Percentiles rank a stretch among this genome's conserved stretches.
phyloP scores from a whole-genome alignment of 2,113 vertebrate genomes.

The Grammomys dolichurus region DNA sequence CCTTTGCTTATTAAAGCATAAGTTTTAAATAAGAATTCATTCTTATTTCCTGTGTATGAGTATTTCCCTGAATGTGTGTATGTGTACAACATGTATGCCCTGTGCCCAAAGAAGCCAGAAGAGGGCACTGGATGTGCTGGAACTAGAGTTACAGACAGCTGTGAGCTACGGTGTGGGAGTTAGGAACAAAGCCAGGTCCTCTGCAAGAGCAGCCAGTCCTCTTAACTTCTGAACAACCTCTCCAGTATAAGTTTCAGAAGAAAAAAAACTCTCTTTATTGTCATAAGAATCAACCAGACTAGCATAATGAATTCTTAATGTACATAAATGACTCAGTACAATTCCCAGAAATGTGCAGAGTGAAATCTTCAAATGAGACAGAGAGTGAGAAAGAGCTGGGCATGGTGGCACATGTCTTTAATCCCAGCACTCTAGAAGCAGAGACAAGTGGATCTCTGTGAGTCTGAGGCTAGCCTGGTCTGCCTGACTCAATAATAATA shows the following conservation, averaged over 20 bases:
- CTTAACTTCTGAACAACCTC: neutral
- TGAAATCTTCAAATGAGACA: neutral
- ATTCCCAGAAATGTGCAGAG: neutral
- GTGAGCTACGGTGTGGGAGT: neutral
- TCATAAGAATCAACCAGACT: neutral
- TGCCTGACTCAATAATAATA: no score
- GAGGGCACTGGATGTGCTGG: neutral
- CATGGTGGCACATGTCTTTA: no score
- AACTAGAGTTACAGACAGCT: neutral
- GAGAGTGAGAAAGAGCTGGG: neutral
- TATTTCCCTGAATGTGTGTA: neutral
- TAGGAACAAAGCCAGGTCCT: neutral
- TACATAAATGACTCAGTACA: neutral
- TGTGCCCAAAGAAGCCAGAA: neutral
- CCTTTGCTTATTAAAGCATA: neutral
- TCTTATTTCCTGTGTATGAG: neutral
- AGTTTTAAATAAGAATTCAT: neutral
- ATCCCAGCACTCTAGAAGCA: no score
- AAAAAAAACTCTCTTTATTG: neutral
- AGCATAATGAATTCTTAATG: conserved; percentile 15
- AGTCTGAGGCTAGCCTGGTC: no score
- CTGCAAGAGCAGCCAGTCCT: neutral
- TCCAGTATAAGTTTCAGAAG: neutral
- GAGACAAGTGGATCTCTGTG: no score
- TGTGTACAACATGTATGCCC: neutral